Evolutionary conservation across 2,113 vertebrate species (phyloP), one percentile per base, ranked within the genome.

Genomic region (Centropus bengalensis): DNA sequence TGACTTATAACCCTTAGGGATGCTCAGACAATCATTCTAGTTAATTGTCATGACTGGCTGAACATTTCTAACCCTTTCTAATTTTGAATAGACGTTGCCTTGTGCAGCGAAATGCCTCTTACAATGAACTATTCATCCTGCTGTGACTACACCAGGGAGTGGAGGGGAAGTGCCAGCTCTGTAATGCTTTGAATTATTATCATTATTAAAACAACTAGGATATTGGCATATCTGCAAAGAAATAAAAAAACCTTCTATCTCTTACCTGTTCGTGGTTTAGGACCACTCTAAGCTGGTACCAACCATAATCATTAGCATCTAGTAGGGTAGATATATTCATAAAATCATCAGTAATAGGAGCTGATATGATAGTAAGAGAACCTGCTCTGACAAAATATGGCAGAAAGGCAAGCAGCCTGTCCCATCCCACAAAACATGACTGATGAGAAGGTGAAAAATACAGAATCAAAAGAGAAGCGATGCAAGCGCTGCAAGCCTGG

Each of bases 101-200:
- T 86, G 75, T 95, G 87, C 71, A 45, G 80, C 1, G 2, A 86
- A 97, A 96, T 90, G n/a, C 87, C 64, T 95, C 80, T 91, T 76
- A 51, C 47, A 95, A 95, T 80, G 94, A 95, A 51, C 91, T 47
- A 91, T 97, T 98, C 93, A 97, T 96, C 97, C 89, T 23, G 71
- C 82, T 82, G 83, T 73, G 89, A 94, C 91, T 88, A 80, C 68
- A 38, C 54, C 59, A 94, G 76, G 82, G 78, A 58, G 36, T 68
- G 84, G 91, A 93, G 79, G 78, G 75, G 85, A 96, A 96, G 86
- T 89, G 67, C 89, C 81, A 93, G 47, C 66, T 91, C 74, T 75
- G 69, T 82, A 93, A 83, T 88, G 68, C 76, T 91, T 89, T 47
- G 92, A 92, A 90, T 90, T 89, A 91, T 86, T 87, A 58, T 36